Evolutionary conservation across 2,888 invertebrate species (phyloP).

Genomic region (Elmis aenea): DNA sequence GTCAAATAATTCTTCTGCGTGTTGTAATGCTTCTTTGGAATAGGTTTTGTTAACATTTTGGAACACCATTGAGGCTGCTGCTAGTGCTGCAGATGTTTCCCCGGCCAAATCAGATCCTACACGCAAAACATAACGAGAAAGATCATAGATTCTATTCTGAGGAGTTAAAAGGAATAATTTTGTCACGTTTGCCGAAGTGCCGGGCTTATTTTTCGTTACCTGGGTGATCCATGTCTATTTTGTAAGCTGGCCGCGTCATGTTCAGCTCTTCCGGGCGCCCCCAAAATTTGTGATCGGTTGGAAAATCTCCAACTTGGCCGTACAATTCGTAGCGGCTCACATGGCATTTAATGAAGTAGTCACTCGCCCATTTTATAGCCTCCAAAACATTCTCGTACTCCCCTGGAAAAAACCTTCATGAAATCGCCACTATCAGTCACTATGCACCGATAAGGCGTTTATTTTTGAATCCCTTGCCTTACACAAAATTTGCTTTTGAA

Average conservation of each 20-base stretch:
- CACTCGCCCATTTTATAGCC: slow-evolving; percentile 55
- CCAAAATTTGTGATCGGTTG: slow-evolving; percentile 56
- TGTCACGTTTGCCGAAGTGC: not conserved
- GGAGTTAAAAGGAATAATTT: too few relatives aligned
- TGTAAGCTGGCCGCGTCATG: slow-evolving; percentile 53
- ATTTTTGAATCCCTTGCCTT: too few relatives aligned
- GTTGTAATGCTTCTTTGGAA: slow-evolving; percentile 44
- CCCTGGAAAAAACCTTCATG: slow-evolving; percentile 34
- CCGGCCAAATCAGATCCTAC: slow-evolving; percentile 56
- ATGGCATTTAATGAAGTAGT: slow-evolving; percentile 58
- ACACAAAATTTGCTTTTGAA: too few relatives aligned
- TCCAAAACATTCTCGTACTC: slow-evolving; percentile 46
- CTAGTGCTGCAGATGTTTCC: slow-evolving; percentile 55
- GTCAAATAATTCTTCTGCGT: slow-evolving; percentile 50
- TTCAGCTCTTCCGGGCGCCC: slow-evolving; percentile 59
- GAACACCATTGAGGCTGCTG: slow-evolving; percentile 52
- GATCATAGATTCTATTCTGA: too few relatives aligned
- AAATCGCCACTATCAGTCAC: too few relatives aligned
- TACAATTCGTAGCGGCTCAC: slow-evolving; percentile 50
- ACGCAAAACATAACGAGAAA: slow-evolving; percentile 2
- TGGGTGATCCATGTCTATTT: slow-evolving; percentile 52
- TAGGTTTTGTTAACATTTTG: slow-evolving; percentile 44
- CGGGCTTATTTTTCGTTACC: slow-evolving; percentile 36
- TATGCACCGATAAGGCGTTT: too few relatives aligned
- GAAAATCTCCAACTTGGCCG: slow-evolving; percentile 55